These are phyloP conservation scores for Callaeas wilsoni DNA, from an alignment of 2,113 vertebrate genomes.

Conservation along the genomic window DNA sequence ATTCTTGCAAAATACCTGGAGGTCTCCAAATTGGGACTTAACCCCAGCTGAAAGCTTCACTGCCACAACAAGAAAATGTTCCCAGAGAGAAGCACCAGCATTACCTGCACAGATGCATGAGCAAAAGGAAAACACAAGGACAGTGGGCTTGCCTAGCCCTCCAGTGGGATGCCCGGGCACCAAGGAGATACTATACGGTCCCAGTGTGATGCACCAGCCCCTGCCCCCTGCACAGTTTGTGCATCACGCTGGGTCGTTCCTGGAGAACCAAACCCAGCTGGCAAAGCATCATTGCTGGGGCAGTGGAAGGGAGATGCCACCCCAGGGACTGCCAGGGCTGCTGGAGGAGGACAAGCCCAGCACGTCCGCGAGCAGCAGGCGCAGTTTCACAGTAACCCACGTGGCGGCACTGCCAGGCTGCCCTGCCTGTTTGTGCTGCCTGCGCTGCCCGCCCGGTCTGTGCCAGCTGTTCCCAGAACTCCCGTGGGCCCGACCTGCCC, in stretches of 20 bases:
- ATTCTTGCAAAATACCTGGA: neutral
- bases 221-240: neutral
- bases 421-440: neutral
- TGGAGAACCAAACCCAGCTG: neutral
- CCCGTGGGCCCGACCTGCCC: rapidly evolving
- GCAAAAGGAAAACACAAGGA: neutral
- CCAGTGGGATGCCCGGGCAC: neutral
- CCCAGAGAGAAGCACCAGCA: neutral
- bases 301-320: rapidly evolving
- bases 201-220: neutral
- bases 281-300: neutral
- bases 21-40: neutral
- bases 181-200: neutral
- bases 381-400: conserved; percentile 25
- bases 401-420: conserved; percentile 28
- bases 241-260: neutral
- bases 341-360: neutral
- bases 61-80: neutral
- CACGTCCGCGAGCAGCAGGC: neutral
- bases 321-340: neutral
- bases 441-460: neutral
- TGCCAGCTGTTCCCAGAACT: neutral
- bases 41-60: neutral
- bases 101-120: neutral
- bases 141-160: neutral